Percentiles rank a stretch among this genome's conserved stretches.
These are phyloP conservation scores for Lasioglossum leucozonium DNA, from an alignment of 2,888 invertebrate genomes.

Conservation along the genomic window DNA sequence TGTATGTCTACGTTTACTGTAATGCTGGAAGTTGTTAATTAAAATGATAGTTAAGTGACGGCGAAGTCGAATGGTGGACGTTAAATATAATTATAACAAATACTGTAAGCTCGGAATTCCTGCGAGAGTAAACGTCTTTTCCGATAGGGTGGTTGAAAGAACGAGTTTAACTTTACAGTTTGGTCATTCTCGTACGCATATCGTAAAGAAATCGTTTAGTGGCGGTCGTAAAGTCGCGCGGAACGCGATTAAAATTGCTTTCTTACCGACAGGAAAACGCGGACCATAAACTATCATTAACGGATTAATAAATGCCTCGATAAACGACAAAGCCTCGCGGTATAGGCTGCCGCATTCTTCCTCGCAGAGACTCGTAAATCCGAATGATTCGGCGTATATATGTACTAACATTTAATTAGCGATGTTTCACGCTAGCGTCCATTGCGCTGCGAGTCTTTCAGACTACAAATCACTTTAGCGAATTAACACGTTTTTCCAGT, in stretches of 20 bases:
- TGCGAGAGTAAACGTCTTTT: neutral
- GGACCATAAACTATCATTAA: constrained; percentile 40
- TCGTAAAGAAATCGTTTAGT: constrained; percentile 36
- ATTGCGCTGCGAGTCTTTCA: no score
- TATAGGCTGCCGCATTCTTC: constrained; percentile 3
- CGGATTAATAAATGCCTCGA: constrained; percentile 41
- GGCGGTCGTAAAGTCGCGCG: constrained; percentile 33
- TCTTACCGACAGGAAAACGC: constrained; percentile 31
- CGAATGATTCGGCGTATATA: neutral
- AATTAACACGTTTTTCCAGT: neutral
- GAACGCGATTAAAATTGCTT: constrained; percentile 20
- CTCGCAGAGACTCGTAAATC: constrained; percentile 27
- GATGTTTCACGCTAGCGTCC: neutral
- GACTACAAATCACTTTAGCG: no score
- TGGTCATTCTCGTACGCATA: neutral
- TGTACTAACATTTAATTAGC: neutral
- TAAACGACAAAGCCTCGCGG: constrained; percentile 25
- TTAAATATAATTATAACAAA: neutral
- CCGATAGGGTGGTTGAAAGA: neutral
- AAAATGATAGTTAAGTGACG: neutral
- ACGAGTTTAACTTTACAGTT: neutral
- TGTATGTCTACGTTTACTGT: neutral
- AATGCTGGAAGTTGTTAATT: neutral
- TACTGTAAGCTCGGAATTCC: neutral
- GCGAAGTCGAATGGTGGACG: neutral